Conservation (phyloP, 2,888 invertebrate species). For the Elegia similella region DNA sequence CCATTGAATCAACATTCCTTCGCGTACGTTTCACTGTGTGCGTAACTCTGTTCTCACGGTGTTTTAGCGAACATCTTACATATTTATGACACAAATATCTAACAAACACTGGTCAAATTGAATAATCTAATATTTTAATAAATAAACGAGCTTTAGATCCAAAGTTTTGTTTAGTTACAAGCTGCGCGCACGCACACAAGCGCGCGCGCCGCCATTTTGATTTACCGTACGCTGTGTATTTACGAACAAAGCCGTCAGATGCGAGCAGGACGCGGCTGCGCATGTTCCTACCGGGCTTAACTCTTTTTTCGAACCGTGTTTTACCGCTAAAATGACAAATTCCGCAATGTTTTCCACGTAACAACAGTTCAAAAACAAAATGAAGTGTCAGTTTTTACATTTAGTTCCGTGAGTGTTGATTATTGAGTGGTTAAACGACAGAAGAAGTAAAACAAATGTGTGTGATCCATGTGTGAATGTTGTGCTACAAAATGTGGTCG, state of each 20-base stretch:
- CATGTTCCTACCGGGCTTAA: constrained; percentile 69
- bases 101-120: constrained; percentile 28
- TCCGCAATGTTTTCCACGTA: constrained; percentile 64
- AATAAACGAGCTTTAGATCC: constrained; percentile 33
- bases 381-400: constrained; percentile 79
- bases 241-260: constrained; percentile 82
- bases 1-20: constrained; percentile 81
- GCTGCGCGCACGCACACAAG: constrained; percentile 71
- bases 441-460: constrained; percentile 80
- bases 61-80: constrained; percentile 31
- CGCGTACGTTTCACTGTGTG: constrained; percentile 73
- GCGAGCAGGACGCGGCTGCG: constrained; percentile 81
- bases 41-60: constrained; percentile 67
- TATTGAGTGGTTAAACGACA: constrained; percentile 69
- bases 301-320: constrained; percentile 65
- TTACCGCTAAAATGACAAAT: constrained; percentile 79
- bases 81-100: constrained; percentile 56
- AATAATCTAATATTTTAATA: constrained; percentile 27
- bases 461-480: constrained; percentile 82
- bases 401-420: constrained; percentile 79
- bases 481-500: constrained; percentile 85
- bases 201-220: constrained; percentile 76
- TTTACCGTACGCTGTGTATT: constrained; percentile 79
- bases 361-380: constrained; percentile 77
- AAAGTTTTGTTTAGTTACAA: constrained; percentile 44